phyloP scores from a whole-genome alignment of 2,888 invertebrate species.

The Labia minor region DNA sequence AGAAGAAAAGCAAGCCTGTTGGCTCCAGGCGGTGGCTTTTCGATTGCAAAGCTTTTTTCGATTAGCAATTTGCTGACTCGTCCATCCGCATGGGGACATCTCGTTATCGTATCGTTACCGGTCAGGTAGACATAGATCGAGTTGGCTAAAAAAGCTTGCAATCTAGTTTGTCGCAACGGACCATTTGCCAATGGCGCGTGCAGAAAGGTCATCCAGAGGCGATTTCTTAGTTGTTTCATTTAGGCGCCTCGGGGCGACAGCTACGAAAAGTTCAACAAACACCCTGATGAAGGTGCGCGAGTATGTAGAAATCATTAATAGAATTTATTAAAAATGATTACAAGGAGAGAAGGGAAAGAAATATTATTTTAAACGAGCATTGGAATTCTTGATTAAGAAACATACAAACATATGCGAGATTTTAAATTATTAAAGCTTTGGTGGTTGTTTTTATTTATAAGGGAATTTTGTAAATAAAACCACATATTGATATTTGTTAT shows the following conservation, averaged over 20 bases:
- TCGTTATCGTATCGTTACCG: no score
- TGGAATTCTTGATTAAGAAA: neutral
- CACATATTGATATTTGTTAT: no score
- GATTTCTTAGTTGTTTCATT: neutral
- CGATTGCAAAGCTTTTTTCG: neutral
- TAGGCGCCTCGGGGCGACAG: neutral
- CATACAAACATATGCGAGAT: no score
- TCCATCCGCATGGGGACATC: neutral
- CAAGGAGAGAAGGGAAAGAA: neutral
- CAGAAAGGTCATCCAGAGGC: constrained; percentile 13
- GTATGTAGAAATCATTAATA: constrained; percentile 1
- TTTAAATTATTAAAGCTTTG: no score
- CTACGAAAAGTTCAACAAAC: constrained; percentile 4
- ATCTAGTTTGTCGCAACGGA: constrained; percentile 2
- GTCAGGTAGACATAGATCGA: neutral
- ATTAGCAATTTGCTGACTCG: neutral
- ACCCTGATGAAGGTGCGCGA: neutral
- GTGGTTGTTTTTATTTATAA: no score
- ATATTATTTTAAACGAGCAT: neutral
- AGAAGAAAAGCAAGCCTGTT: no score
- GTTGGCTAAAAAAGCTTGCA: neutral
- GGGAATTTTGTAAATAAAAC: no score
- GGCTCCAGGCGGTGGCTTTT: neutral
- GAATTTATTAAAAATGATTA: constrained; percentile 13
- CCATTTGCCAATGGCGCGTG: constrained; percentile 13